These are phyloP conservation scores for Diarsia mendica DNA, from an alignment of 2,888 invertebrate genomes.

Conservation along the genomic window DNA sequence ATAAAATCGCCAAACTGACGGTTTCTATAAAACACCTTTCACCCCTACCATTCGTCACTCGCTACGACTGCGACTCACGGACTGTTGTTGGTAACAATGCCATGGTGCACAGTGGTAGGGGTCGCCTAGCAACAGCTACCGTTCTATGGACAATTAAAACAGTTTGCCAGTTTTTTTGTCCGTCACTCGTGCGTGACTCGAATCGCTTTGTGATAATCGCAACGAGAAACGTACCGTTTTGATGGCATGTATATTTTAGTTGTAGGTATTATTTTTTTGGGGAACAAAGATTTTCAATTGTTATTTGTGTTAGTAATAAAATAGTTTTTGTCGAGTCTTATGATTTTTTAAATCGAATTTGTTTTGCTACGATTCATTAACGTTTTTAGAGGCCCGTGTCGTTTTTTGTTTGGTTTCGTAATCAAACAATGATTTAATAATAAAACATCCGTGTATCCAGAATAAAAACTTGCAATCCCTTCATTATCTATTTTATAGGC, in stretches of 20 bases:
- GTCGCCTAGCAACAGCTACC: slow-evolving; percentile 65
- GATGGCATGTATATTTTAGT: slow-evolving; percentile 50
- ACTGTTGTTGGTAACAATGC: slow-evolving; percentile 23
- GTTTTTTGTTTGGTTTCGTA: slow-evolving; percentile 29
- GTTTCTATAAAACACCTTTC: slow-evolving; percentile 40
- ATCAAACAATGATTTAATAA: slow-evolving; percentile 25
- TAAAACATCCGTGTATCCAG: neutral
- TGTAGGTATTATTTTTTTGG: slow-evolving; percentile 44
- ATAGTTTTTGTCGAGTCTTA: slow-evolving; percentile 20
- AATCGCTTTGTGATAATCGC: slow-evolving; percentile 65
- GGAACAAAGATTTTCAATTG: slow-evolving; percentile 26
- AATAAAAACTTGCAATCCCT: neutral
- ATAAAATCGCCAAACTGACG: slow-evolving; percentile 33
- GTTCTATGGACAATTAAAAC: slow-evolving; percentile 64
- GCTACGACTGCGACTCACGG: neutral
- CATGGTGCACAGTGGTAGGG: slow-evolving; percentile 45
- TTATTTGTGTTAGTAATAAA: slow-evolving; percentile 42
- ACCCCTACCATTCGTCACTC: slow-evolving; percentile 51
- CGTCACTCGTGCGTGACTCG: slow-evolving; percentile 67
- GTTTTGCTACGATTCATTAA: slow-evolving; percentile 34
- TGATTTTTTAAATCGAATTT: slow-evolving; percentile 39
- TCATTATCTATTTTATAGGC: neutral
- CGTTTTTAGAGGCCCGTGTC: slow-evolving; percentile 17
- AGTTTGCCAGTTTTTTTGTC: slow-evolving; percentile 66
- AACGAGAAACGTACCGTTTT: slow-evolving; percentile 65